Base-by-base conservation (phyloP, 2,888 invertebrate genomes). In the Trichopria drosophilae region DNA sequence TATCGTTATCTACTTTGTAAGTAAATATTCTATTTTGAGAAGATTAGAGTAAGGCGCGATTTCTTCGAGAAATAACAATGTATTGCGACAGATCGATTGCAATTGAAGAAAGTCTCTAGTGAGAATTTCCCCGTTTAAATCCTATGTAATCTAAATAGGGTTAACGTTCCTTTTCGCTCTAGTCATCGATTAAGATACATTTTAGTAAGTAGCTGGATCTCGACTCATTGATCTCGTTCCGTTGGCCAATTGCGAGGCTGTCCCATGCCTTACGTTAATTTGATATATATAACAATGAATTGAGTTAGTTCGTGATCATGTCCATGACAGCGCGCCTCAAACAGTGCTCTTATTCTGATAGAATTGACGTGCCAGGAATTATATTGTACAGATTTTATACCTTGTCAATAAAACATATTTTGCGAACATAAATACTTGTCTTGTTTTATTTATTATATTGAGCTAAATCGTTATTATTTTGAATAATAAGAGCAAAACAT, bases 1-100 rank as follows among this genome's bases (percentile, higher is more conserved):
- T 56, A 64, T 72, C 70, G 72, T 73, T 73, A 72, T 66, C 68
- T 73, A 73, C 67, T 73, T 71, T 73, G 53, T 71, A 72, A 72
- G 72, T 66, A 56, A 66, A 64, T 64, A 65, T 63, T 67, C 62
- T 71, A 69, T 69, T 64, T 58, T 41, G 42, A 41, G 45, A 50
- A 43, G 36, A 32, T 50, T 43, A 44, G 42, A 24, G 26, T 23
- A n/a, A n/a, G n/a, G n/a, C n/a, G n/a, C n/a, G n/a, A n/a, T n/a
- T n/a, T n/a, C n/a, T n/a, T n/a, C n/a, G n/a, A n/a, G n/a, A n/a
- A n/a, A n/a, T n/a, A n/a, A n/a, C n/a, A n/a, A n/a, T n/a, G n/a
- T n/a, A n/a, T n/a, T n/a, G n/a, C n/a, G n/a, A n/a, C n/a, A n/a
- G n/a, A n/a, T n/a, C n/a, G n/a, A n/a, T n/a, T n/a, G n/a, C n/a